Percentiles rank a stretch among this genome's conserved stretches.
Evolutionary conservation across 1,140 invertebrate genomes (phyloP).

Genomic region (Eupeodes corollae): DNA sequence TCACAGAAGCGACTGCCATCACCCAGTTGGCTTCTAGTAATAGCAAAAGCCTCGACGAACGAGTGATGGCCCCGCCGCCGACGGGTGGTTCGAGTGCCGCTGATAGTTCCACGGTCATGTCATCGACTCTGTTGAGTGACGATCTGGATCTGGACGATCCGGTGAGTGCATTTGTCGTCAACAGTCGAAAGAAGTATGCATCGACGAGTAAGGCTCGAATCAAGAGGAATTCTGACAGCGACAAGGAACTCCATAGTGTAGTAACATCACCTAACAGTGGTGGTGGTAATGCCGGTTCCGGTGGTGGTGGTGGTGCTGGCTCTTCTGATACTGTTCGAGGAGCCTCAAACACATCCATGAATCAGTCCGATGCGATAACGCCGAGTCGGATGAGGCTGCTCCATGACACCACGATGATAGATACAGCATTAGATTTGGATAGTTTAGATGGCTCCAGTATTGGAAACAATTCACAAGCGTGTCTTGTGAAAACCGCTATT

Average conservation of each 20-base stretch:
- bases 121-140: constrained; percentile 29
- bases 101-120: constrained; percentile 15
- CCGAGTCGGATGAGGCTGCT: constrained; percentile 57
- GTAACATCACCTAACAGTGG: not conserved
- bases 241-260: constrained; percentile 2
- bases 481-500: constrained; percentile 28
- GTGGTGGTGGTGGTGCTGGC: not conserved
- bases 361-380: constrained; percentile 12
- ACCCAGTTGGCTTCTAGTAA: not conserved
- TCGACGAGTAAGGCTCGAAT: not conserved
- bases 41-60: not conserved
- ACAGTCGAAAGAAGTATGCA: constrained; percentile 1
- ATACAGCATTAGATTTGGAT: constrained; percentile 73
- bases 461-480: constrained; percentile 32
- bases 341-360: not conserved
- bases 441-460: constrained; percentile 46
- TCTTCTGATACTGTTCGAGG: not conserved
- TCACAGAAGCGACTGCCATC: too few species aligned
- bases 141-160: constrained; percentile 37
- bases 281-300: not conserved
- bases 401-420: constrained; percentile 77
- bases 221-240: not conserved
- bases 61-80: not conserved
- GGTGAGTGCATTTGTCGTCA: constrained; percentile 26
- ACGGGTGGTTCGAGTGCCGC: constrained; percentile 1